A percentile compares a stretch with the other conserved stretches of the same genome.
phyloP scores from a whole-genome alignment of 2,888 invertebrate genomes.

The Drosophila pseudotakahashii region DNA sequence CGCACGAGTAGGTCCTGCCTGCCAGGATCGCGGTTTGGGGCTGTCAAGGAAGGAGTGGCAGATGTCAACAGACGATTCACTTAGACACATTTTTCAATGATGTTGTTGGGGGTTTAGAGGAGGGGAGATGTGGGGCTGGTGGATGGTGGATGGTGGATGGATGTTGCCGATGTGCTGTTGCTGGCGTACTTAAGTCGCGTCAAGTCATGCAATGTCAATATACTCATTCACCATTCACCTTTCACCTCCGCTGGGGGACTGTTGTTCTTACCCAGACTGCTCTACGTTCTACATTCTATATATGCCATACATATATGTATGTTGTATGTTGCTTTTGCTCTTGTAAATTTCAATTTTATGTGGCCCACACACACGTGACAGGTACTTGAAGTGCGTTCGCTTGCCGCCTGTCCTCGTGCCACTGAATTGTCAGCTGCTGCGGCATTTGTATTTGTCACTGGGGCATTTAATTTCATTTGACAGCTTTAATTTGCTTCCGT shows the following conservation, averaged over 20 bases:
- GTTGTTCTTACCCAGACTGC: background rate
- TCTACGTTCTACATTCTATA: background rate
- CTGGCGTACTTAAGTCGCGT: conserved; percentile 55
- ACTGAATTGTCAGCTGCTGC: conserved; percentile 26
- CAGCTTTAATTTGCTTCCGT: conserved; percentile 60
- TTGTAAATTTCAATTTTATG: conserved; percentile 77
- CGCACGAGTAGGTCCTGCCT: conserved; percentile 57
- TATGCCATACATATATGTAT: background rate
- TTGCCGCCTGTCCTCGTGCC: conserved; percentile 5
- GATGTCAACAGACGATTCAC: conserved; percentile 59
- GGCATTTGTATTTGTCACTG: conserved; percentile 69
- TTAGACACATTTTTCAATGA: conserved; percentile 67
- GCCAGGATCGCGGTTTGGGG: background rate
- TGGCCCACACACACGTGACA: conserved; percentile 75
- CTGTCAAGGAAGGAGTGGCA: conserved; percentile 10
- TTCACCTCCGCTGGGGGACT: background rate
- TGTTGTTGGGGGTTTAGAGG: background rate
- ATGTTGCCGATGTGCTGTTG: conserved; percentile 21
- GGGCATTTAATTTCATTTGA: conserved; percentile 73
- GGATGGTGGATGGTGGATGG: background rate
- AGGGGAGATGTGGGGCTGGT: background rate
- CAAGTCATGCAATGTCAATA: conserved; percentile 62
- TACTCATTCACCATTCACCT: conserved; percentile 6
- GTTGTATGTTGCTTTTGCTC: conserved; percentile 11
- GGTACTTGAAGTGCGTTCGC: conserved; percentile 39